Base-by-base conservation (phyloP, 1,140 invertebrate species). In the Drosophila carrolli region DNA sequence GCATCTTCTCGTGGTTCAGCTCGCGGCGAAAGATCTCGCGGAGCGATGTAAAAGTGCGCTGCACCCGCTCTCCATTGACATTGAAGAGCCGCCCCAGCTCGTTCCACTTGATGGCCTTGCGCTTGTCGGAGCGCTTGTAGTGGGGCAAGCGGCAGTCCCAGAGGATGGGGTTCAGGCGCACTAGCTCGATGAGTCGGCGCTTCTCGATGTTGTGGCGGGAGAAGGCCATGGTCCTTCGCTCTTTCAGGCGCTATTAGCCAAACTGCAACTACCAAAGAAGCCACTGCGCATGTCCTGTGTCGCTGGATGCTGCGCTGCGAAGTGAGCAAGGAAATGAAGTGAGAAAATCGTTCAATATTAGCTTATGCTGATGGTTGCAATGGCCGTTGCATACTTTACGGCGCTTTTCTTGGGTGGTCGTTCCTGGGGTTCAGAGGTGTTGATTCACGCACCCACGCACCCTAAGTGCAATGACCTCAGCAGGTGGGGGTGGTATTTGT, bases 71-170 rank as follows among this genome's bases (percentile, higher is more conserved):
- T 4, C 91, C 91, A 13, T 78, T 91, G 16, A 92, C 91, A 44
- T 83, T 91, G 47, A 92, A 92, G 10, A 91, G 60, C 11, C 90
- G 81, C 2, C 91, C 91, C 35, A 92, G 74, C 47, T 91, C 90
- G 55, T 91, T 91, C 91, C 91, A 92, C 57, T 92, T 91, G 38
- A 91, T 74, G 46, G 90, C 88, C 58, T 92, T 92, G 32, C 90
- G 91, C 63, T 92, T 92, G 47, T 92, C 91, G 8, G 91, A 91
- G 27, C 91, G 75, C 44, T 92, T 92, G 62, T 92, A 92, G 53
- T 92, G 90, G 2, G 91, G 91, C 68, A 92, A 63, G 16, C 91
- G 91, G 29, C 91, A 92, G 56, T 92, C 91, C 91, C 91, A 92
- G 4, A 92, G 63, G 19, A 92, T 92, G 1, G 91, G 88, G 58